These are phyloP conservation scores for Amblyjoppa fuscipennis DNA, from an alignment of 2,888 invertebrate species.

Conservation along the genomic window DNA sequence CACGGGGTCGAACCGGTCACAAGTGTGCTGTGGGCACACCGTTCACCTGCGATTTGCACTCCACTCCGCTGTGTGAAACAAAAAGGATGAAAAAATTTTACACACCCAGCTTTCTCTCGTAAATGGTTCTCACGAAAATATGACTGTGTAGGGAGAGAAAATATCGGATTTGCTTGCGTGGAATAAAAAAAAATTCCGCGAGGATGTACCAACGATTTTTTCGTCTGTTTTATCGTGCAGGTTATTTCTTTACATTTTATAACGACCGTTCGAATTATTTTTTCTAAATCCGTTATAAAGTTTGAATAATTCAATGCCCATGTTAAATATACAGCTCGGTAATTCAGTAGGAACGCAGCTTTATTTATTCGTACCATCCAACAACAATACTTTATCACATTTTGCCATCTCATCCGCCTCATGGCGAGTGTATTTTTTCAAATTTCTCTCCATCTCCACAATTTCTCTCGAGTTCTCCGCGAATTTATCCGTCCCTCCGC, in stretches of 20 bases:
- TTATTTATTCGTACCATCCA: neutral
- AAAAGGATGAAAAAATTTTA: neutral
- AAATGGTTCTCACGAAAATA: too few relatives aligned
- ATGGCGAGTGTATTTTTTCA: neutral
- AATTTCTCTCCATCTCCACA: slow-evolving; percentile 29
- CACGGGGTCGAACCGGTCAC: neutral
- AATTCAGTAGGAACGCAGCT: neutral
- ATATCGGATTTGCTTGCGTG: too few relatives aligned
- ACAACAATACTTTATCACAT: neutral
- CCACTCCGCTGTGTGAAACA: neutral
- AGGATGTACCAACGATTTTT: too few relatives aligned
- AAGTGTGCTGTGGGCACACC: neutral
- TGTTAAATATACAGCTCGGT: neutral
- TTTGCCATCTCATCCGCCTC: slow-evolving; percentile 19
- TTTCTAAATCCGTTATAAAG: neutral
- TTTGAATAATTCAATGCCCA: neutral
- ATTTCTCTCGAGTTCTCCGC: neutral
- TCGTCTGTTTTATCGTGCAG: too few relatives aligned
- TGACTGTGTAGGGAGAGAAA: too few relatives aligned
- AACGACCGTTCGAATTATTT: neutral
- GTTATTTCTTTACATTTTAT: too few relatives aligned
- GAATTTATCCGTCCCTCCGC: slow-evolving; percentile 20
- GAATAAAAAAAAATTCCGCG: too few relatives aligned
- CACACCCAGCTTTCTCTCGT: too few relatives aligned
- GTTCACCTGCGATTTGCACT: neutral